Conservation (phyloP, 2,113 vertebrate species). For the Taxidea taxus region DNA sequence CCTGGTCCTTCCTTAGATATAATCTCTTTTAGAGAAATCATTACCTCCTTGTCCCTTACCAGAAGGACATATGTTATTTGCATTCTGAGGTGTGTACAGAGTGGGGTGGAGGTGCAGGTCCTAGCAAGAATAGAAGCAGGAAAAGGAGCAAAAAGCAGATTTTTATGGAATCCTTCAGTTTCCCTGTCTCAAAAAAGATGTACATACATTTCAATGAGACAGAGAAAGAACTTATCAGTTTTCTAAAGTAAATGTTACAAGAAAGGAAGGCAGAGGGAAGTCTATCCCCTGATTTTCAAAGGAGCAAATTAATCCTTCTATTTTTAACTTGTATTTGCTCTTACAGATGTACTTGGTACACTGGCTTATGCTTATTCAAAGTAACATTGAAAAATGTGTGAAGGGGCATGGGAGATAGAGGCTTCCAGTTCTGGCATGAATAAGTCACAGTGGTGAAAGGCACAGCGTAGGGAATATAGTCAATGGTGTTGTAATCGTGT, state of each 20-base stretch:
- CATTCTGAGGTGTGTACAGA: not conserved
- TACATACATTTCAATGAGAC: not conserved
- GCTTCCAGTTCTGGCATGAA: not conserved
- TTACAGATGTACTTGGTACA: not conserved
- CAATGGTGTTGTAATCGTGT: not conserved
- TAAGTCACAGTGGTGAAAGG: not conserved
- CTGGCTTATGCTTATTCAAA: not conserved
- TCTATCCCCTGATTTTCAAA: not conserved
- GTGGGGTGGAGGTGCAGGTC: not conserved
- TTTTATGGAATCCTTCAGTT: not conserved
- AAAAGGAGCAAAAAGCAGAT: not conserved
- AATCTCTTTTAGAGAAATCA: not conserved
- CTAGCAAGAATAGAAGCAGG: not conserved
- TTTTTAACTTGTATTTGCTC: not conserved
- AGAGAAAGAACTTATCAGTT: not conserved
- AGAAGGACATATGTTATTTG: not conserved
- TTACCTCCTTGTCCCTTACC: not conserved
- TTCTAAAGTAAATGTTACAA: not conserved
- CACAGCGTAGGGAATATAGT: not conserved
- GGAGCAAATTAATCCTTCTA: not conserved
- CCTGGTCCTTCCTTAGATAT: not conserved
- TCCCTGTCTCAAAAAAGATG: not conserved
- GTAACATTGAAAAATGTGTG: not conserved
- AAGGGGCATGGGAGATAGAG: not conserved
- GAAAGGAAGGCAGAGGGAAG: not conserved